Conservation (phyloP, 2,113 vertebrate genomes). For the Acanthisitta chloris region DNA sequence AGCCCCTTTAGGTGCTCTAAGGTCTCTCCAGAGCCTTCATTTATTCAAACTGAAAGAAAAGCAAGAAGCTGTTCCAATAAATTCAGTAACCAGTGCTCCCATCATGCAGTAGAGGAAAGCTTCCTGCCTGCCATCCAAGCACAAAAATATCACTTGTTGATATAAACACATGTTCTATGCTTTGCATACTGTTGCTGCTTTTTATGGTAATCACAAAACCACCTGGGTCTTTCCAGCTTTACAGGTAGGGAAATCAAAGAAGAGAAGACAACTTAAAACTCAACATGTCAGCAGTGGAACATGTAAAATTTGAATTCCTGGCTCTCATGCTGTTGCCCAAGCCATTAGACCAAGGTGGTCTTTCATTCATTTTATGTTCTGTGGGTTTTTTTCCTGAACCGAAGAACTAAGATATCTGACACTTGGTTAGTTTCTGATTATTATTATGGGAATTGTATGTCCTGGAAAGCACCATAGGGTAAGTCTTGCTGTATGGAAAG, state of each 20-base stretch:
- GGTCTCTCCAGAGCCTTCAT: background rate
- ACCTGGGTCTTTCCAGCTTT: background rate
- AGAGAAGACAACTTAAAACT: background rate
- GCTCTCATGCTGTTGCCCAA: background rate
- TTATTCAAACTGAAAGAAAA: background rate
- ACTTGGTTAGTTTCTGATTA: background rate
- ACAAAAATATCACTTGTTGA: background rate
- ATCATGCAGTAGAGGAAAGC: background rate
- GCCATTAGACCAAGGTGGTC: background rate
- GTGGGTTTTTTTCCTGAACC: accelerated
- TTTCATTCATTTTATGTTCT: background rate
- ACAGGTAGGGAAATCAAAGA: background rate
- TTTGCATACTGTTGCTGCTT: background rate
- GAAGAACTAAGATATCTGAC: background rate
- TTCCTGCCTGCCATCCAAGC: background rate
- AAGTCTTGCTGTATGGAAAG: background rate
- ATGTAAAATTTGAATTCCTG: background rate
- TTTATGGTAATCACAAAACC: background rate
- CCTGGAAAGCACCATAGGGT: background rate
- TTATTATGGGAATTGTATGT: background rate
- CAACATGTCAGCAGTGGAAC: background rate
- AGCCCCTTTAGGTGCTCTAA: background rate
- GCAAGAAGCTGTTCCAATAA: background rate
- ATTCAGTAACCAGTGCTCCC: background rate
- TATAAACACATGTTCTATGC: background rate